Percentiles rank a stretch among this genome's conserved stretches.
phyloP scores from a whole-genome alignment of 2,113 vertebrate genomes.

The Mystacornis crossleyi region DNA sequence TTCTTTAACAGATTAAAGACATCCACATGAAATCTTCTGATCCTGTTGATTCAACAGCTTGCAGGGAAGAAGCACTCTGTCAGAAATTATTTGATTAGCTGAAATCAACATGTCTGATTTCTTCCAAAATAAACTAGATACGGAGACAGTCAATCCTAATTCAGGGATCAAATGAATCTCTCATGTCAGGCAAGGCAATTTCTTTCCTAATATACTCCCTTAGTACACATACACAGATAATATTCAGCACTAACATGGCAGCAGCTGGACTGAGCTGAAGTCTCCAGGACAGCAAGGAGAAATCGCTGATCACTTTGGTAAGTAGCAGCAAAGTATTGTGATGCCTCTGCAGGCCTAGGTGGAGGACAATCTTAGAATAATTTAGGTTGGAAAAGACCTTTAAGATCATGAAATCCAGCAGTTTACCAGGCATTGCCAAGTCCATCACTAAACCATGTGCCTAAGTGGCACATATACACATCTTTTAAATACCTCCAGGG shows the following conservation, averaged over 20 bases:
- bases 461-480: not conserved
- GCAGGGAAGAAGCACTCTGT: not conserved
- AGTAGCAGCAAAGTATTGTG: rapidly evolving
- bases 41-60: not conserved
- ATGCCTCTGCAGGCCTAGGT: not conserved
- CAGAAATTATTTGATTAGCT: not conserved
- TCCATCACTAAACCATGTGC: not conserved
- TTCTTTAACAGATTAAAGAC: not conserved
- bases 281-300: not conserved
- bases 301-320: not conserved
- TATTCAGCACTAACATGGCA: not conserved
- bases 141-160: not conserved
- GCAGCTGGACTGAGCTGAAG: not conserved
- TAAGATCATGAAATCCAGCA: not conserved
- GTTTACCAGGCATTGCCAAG: not conserved
- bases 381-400: not conserved
- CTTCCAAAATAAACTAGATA: not conserved
- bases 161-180: not conserved
- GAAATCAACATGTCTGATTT: not conserved
- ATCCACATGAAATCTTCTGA: not conserved
- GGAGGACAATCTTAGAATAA: not conserved
- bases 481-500: not conserved
- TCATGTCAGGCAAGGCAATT: rapidly evolving
- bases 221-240: not conserved
- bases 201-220: not conserved